Evolutionary conservation across 2,888 invertebrate species (phyloP), one percentile per base, ranked within the genome.

Genomic region (Homarus gammarus): DNA sequence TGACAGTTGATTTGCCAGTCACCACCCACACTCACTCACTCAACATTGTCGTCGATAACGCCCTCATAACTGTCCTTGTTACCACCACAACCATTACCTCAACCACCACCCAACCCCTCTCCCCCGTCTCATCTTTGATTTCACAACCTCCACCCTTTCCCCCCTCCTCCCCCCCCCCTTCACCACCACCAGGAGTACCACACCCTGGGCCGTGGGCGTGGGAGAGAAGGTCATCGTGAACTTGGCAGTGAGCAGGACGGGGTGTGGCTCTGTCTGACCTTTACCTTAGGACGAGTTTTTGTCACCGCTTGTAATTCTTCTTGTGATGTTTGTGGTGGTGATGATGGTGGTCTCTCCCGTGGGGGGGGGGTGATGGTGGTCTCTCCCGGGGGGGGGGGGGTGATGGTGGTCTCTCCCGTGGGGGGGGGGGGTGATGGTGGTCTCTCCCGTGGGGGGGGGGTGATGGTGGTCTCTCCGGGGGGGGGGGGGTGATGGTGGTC

Each of bases 161-260:
- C 77, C 18, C 22, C 77, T 33, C 72, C 38, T 22, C 77, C 77
- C 31, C 77, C 18, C 22, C 77, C 33, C 72, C 38, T 33, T 33
- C 72, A 22, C 72, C 27, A 22, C 72, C 38, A 3, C 18, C 31
- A 22, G 31, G 36, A 38, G 18, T n/a, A 49, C 75, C 75, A 77
- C 75, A 49, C 75, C 75, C 72, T 31, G 31, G 49, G 6, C 40
- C 73, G 18, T 38, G 56, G 18, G n/a, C n/a, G 56, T 18, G 10
- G 56, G 2, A 8, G 15, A 73, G 49, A 49, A 77, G 75, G 75
- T 77, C 75, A 36, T 38, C 18, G 75, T 77, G 75, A 77, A 77
- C 75, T 77, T 77, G 75, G 75, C 75, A 77, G 75, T 77, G 75
- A 77, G 75, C 49, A 27, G 75, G 75, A 18, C 12, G 44, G 40